Evolutionary conservation across 2,797 vertebrate genomes (phyloP).

Genomic region (Orientallactaga sibirica): DNA sequence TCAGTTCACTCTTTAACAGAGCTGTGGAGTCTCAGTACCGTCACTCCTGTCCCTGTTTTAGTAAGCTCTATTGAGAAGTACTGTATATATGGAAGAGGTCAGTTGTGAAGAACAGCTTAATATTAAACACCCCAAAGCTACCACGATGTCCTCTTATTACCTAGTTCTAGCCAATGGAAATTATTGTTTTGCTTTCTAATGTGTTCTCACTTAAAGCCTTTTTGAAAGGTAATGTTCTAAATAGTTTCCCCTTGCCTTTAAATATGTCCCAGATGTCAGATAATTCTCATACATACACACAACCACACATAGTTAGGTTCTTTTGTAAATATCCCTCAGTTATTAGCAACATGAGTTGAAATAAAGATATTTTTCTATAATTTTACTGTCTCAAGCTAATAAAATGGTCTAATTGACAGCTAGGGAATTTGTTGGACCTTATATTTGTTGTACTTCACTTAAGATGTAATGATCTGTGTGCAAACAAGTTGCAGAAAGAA

Average conservation of each 20-base stretch:
- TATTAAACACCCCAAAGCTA: background rate
- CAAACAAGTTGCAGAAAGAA: conserved; percentile 15
- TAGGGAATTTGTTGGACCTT: background rate
- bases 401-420: background rate
- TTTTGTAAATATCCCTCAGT: background rate
- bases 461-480: background rate
- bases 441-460: background rate
- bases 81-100: background rate
- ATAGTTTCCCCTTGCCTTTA: background rate
- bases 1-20: background rate
- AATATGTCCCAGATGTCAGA: background rate
- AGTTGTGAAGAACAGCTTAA: background rate
- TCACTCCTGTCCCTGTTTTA: background rate
- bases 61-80: background rate
- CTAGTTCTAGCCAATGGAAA: background rate
- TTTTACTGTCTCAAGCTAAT: background rate
- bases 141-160: background rate
- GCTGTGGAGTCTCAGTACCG: accelerated
- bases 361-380: background rate
- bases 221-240: background rate
- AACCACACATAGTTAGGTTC: background rate
- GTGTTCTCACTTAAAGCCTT: background rate
- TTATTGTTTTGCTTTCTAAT: background rate
- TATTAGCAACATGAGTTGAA: conserved; percentile 3
- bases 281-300: background rate